Base-by-base conservation (phyloP, 2,888 invertebrate species). In the Graphium colonna region DNA sequence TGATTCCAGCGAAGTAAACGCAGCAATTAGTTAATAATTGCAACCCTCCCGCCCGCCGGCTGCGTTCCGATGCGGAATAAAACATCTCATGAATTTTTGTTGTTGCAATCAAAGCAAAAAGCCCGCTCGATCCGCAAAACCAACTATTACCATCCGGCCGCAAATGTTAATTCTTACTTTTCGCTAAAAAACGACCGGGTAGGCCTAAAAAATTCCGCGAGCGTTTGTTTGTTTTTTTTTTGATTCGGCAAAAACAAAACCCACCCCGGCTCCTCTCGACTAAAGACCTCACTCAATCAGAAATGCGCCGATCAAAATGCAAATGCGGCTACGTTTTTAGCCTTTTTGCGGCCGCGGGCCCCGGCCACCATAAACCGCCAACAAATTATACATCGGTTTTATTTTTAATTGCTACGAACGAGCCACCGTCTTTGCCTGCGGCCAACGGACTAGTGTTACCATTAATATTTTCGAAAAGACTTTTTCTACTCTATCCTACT, bases 331-430 rank as follows among this genome's bases (percentile, higher is more conserved):
- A 59, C 51, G 57, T 10, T 78, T 77, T 78, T 82, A 63, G 65
- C 77, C 71, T 68, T 83, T 82, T 83, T 80, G 71, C 76, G 67
- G 73, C 66, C 73, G 59, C 65, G 60, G 68, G 70, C 70, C 66
- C 68, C 60, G 68, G 68, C 74, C 73, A 71, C 77, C 80, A 80
- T 84, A 81, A 84, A 79, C 80, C 82, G 79, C 75, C 77, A 79
- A 82, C 86, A 86, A 87, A 87, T 87, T 87, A 87, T 73, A 77
- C 72, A 65, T 74, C 71, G 73, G 77, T 79, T 84, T 87, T 85
- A 84, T 88, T 88, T 88, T 87, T 88, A 87, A 88, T 87, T 88
- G 83, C 79, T 75, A 77, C 65, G 78, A 72, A 73, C 75, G 77
- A 78, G 84, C 87, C 84, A 84, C 87, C 81, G 83, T 77, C 82